Conservation (phyloP, 2,113 vertebrate genomes). For the Epinephelus moara region DNA sequence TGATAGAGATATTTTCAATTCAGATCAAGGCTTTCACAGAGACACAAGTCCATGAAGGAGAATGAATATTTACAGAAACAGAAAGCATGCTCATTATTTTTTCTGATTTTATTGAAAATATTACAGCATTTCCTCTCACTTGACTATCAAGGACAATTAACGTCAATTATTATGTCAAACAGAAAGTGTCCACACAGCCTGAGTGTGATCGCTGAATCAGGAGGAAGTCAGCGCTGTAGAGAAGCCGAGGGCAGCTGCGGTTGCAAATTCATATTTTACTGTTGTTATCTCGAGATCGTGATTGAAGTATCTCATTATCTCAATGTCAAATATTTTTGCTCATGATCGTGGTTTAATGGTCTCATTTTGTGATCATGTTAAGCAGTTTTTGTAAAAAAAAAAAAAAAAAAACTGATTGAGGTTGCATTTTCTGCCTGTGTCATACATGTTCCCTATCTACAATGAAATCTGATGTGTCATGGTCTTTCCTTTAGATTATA, state of each 20-base stretch:
- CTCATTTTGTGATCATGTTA: slow-evolving; percentile 31
- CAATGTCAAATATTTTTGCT: slow-evolving; percentile 7
- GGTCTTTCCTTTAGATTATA: background rate
- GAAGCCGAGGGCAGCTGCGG: slow-evolving; percentile 4
- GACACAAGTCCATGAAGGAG: background rate
- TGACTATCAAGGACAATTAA: background rate
- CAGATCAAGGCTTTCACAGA: background rate
- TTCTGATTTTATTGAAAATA: background rate
- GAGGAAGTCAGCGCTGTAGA: background rate
- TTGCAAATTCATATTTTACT: slow-evolving; percentile 23
- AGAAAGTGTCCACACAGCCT: background rate
- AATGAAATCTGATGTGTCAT: background rate
- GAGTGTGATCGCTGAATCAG: background rate
- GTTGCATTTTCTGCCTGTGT: slow-evolving; percentile 5
- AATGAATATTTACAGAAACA: background rate
- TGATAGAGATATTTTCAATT: slow-evolving; percentile 2
- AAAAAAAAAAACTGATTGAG: slow-evolving; percentile 21
- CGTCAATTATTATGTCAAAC: background rate
- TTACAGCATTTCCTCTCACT: background rate
- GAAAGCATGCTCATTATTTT: background rate
- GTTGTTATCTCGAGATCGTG: slow-evolving; percentile 10
- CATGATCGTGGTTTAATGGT: slow-evolving; percentile 14
- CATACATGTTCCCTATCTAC: background rate
- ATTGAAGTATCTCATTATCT: slow-evolving; percentile 34
- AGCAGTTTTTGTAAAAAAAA: slow-evolving; percentile 10